Conservation (phyloP, 2,888 invertebrate species). For the Agrochola circellaris region DNA sequence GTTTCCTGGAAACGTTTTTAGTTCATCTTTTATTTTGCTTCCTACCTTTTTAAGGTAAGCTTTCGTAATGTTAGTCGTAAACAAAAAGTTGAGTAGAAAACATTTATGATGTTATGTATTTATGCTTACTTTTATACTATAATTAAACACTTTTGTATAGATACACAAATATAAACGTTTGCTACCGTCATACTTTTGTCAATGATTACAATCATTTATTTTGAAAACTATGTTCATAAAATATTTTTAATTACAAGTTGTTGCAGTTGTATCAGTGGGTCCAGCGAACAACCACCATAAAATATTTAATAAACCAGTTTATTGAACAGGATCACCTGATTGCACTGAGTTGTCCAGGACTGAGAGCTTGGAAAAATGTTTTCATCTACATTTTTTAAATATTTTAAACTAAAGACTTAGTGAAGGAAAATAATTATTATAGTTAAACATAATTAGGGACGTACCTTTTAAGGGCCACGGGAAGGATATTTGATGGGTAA, state of each 20-base stretch:
- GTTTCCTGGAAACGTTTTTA: conserved; percentile 41
- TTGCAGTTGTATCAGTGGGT: conserved; percentile 68
- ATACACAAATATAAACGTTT: not conserved
- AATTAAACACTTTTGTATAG: not conserved
- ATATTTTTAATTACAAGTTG: conserved; percentile 45
- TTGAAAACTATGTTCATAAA: conserved; percentile 21
- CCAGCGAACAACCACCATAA: conserved; percentile 75
- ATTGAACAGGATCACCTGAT: conserved; percentile 80
- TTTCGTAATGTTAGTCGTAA: conserved; percentile 6
- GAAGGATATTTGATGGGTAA: conserved; percentile 71
- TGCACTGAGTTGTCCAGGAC: conserved; percentile 70
- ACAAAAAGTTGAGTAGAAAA: not conserved
- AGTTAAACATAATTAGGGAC: conserved; percentile 66
- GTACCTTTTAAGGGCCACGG: conserved; percentile 78
- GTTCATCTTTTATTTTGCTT: conserved; percentile 20
- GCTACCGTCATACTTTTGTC: conserved; percentile 1
- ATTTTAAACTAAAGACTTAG: conserved; percentile 15
- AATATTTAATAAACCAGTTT: conserved; percentile 87
- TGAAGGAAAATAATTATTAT: conserved; percentile 7
- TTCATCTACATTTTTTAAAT: conserved; percentile 52
- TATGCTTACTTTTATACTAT: not conserved
- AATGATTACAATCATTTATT: not conserved
- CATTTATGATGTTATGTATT: not conserved
- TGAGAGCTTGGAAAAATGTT: conserved; percentile 69
- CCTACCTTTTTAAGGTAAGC: conserved; percentile 1